These are phyloP conservation scores for Bovichtus variegatus DNA, from an alignment of 2,797 vertebrate species.

Conservation along the genomic window DNA sequence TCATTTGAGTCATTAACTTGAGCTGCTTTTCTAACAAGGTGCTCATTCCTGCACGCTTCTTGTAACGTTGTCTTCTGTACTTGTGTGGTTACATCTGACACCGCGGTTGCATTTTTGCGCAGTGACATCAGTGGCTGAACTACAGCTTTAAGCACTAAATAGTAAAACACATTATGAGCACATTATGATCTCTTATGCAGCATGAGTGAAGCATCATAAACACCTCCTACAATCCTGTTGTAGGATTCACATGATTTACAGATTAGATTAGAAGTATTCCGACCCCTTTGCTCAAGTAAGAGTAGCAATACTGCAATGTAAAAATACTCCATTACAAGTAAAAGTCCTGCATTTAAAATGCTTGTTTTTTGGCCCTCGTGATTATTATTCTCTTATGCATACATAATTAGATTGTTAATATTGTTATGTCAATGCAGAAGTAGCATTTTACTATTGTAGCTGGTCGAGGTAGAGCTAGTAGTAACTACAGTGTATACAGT, in stretches of 20 bases:
- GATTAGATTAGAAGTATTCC: neutral
- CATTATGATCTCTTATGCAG: conserved; percentile 36
- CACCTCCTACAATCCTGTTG: conserved; percentile 25
- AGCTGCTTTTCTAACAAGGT: conserved; percentile 62
- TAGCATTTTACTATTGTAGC: neutral
- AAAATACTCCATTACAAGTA: neutral
- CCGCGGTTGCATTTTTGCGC: conserved; percentile 58
- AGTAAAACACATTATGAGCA: conserved; percentile 30
- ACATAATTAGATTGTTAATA: neutral
- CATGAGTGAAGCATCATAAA: conserved; percentile 38
- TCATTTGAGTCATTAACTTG: conserved; percentile 56
- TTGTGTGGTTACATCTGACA: conserved; percentile 60
- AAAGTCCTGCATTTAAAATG: neutral
- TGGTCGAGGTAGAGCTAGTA: neutral
- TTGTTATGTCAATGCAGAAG: neutral
- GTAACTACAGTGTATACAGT: neutral
- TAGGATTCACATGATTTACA: neutral
- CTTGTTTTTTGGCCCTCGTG: no score
- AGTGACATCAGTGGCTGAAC: conserved; percentile 64
- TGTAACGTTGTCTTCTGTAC: conserved; percentile 44
- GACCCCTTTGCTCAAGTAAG: neutral
- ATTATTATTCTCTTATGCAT: no score
- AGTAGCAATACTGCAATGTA: neutral
- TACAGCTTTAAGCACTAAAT: conserved; percentile 26
- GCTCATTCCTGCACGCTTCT: conserved; percentile 39